Conservation (phyloP, 1,140 invertebrate species). For the Idris sp. region DNA sequence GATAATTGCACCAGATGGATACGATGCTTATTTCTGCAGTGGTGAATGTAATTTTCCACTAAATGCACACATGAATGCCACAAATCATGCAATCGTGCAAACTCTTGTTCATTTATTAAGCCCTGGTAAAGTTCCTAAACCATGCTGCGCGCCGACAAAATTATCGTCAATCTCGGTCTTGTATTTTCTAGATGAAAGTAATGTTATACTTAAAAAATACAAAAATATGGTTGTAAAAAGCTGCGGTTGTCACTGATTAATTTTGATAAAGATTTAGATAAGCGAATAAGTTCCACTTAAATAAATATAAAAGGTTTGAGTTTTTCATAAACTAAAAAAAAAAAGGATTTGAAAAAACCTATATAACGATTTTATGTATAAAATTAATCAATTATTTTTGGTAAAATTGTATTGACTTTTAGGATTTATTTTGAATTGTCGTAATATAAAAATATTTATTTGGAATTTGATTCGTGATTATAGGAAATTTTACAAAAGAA, state of each 20-base stretch:
- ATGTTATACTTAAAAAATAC: constrained; percentile 95
- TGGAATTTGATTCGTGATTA: no score
- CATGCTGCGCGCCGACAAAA: constrained; percentile 95
- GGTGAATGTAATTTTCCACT: constrained; percentile 96
- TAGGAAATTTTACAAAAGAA: no score
- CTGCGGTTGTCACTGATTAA: constrained; percentile 94
- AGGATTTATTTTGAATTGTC: no score
- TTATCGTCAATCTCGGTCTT: constrained; percentile 92
- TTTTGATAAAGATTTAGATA: no score
- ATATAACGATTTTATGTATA: no score
- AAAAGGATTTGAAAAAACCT: no score
- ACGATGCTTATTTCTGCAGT: constrained; percentile 94
- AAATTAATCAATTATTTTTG: no score
- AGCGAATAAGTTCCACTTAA: no score
- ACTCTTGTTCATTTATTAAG: constrained; percentile 92
- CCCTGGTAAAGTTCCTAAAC: constrained; percentile 89
- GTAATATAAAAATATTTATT: no score
- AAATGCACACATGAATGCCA: constrained; percentile 95
- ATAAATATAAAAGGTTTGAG: no score
- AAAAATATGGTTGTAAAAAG: constrained; percentile 97
- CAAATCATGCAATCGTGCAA: constrained; percentile 97
- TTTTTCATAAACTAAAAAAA: no score
- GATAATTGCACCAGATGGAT: constrained; percentile 96
- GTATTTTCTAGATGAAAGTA: constrained; percentile 93
- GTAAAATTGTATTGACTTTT: no score